Percentiles rank a stretch among this genome's conserved stretches.
These are phyloP conservation scores for Polydrusus cervinus DNA, from an alignment of 2,888 invertebrate genomes.

Conservation along the genomic window DNA sequence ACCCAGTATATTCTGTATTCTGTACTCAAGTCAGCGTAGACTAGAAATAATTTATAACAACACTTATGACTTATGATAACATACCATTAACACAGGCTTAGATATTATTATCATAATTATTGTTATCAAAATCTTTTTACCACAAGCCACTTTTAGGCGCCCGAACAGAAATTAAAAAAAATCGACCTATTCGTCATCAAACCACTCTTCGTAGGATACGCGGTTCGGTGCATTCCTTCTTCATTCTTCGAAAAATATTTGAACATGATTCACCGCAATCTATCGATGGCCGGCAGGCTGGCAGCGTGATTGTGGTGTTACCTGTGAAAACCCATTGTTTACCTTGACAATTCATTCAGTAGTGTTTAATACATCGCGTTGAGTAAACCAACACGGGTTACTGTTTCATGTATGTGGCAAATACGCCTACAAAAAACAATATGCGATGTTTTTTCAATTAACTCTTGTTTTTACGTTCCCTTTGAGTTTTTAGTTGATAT, in stretches of 20 bases:
- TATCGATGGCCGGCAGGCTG: conserved; percentile 24
- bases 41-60: too few relatives aligned
- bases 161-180: conserved; percentile 13
- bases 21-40: too few relatives aligned
- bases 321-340: conserved; percentile 39
- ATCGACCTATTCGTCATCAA: conserved; percentile 25
- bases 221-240: conserved; percentile 11
- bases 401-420: conserved; percentile 1
- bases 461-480: too few relatives aligned
- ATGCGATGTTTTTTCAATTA: too few relatives aligned
- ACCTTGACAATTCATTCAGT: conserved; percentile 46
- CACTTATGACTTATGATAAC: too few relatives aligned
- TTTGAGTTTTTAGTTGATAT: too few relatives aligned
- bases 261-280: conserved; percentile 22
- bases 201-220: conserved; percentile 18
- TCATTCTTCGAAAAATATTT: conserved; percentile 31
- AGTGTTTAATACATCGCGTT: conserved; percentile 34
- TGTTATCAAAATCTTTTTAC: neutral
- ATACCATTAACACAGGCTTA: too few relatives aligned
- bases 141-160: neutral
- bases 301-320: conserved; percentile 20
- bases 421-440: neutral
- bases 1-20: too few relatives aligned
- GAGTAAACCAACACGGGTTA: conserved; percentile 26
- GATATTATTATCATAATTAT: too few relatives aligned